phyloP scores from a whole-genome alignment of 2,797 vertebrate genomes.

The Lepidocolaptes lacrymiger region DNA sequence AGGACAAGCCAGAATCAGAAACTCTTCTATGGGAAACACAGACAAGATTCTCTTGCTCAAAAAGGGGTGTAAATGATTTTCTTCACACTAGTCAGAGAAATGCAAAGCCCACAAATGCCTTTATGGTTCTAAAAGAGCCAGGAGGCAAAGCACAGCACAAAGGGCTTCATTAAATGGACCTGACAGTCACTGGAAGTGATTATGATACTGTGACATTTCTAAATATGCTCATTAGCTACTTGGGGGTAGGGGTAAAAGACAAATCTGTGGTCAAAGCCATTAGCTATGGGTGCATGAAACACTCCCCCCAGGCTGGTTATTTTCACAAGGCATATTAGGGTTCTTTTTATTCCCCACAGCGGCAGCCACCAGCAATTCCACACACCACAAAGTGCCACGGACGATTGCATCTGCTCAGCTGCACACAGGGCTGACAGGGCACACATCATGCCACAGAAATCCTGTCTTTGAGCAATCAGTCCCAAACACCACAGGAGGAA shows the following conservation, averaged over 20 bases:
- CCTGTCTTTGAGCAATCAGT: background rate
- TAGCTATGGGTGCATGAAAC: background rate
- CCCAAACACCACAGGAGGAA: background rate
- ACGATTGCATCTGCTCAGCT: background rate
- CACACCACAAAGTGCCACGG: background rate
- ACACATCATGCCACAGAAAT: background rate
- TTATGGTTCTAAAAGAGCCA: background rate
- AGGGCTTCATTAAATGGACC: background rate
- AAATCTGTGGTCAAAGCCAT: background rate
- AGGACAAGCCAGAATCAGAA: constrained; percentile 26
- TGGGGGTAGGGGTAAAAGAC: background rate
- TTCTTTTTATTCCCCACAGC: background rate
- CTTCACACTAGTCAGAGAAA: background rate
- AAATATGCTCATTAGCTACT: constrained; percentile 30
- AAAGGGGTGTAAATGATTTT: background rate
- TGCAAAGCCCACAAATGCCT: background rate
- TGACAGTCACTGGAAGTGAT: constrained; percentile 37
- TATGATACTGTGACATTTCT: constrained; percentile 11
- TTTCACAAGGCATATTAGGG: background rate
- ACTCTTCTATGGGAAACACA: background rate
- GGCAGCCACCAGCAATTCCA: background rate
- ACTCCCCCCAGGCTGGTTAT: background rate
- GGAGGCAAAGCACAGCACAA: constrained; percentile 30
- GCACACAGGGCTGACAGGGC: background rate
- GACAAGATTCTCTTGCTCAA: background rate